Percentiles rank a stretch among this genome's conserved stretches.
These are phyloP conservation scores for Oreochromis tanganicae DNA, from an alignment of 2,113 vertebrate genomes.

Conservation along the genomic window DNA sequence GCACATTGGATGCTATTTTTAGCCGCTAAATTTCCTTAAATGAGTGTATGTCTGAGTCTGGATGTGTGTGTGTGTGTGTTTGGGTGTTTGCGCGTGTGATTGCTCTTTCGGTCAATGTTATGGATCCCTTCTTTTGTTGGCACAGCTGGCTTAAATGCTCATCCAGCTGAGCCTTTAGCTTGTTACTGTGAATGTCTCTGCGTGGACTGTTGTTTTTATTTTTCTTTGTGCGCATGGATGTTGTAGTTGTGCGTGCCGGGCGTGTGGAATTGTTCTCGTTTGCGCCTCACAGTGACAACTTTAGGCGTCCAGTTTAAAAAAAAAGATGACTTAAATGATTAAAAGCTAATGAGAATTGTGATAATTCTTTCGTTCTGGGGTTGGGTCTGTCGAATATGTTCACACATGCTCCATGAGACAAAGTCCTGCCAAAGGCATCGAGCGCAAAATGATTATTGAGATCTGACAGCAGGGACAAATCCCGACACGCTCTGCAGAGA, in stretches of 20 bases:
- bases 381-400: not conserved
- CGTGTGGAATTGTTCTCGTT: not conserved
- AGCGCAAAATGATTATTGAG: not conserved
- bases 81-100: not conserved
- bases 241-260: not conserved
- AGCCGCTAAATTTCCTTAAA: not conserved
- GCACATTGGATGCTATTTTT: slow-evolving; percentile 32
- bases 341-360: not conserved
- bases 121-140: slow-evolving; percentile 41
- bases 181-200: not conserved
- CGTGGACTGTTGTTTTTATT: slow-evolving; percentile 17
- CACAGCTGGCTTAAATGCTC: slow-evolving; percentile 36
- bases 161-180: slow-evolving; percentile 28
- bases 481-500: not conserved
- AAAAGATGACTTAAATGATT: not conserved
- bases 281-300: not conserved
- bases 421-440: not conserved
- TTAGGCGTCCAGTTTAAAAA: not conserved
- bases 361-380: not conserved
- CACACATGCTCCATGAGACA: not conserved
- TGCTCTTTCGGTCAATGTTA: slow-evolving; percentile 52
- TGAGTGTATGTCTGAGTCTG: slow-evolving; percentile 8
- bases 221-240: not conserved
- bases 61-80: not conserved
- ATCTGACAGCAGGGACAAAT: not conserved